Evolutionary conservation across 2,113 vertebrate species (phyloP).

Genomic region (Rattus rattus): DNA sequence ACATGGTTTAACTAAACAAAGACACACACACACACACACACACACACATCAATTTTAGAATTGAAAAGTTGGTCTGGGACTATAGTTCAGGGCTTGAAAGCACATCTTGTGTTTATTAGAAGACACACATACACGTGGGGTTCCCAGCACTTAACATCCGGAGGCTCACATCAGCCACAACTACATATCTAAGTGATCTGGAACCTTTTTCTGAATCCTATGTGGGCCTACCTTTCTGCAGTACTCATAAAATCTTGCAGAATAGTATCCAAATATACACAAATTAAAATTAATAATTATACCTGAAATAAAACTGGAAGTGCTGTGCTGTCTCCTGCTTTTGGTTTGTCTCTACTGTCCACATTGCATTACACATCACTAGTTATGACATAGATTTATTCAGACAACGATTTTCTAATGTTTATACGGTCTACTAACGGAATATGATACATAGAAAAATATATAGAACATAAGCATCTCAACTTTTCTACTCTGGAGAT

Average conservation of each 20-base stretch:
- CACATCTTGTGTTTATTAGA: neutral
- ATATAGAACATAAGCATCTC: neutral
- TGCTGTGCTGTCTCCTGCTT: neutral
- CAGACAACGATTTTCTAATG: neutral
- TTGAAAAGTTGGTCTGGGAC: neutral
- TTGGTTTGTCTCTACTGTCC: neutral
- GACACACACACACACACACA: neutral
- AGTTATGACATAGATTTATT: neutral
- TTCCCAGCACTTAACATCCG: too few species aligned
- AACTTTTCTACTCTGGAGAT: neutral
- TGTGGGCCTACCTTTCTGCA: neutral
- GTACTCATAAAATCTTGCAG: neutral
- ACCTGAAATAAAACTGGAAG: neutral
- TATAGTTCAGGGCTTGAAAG: neutral
- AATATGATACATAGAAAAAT: neutral
- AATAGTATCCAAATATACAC: neutral
- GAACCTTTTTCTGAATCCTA: neutral
- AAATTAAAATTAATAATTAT: neutral
- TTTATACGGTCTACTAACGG: neutral
- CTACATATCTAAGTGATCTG: neutral
- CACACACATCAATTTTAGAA: neutral
- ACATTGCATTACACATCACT: neutral
- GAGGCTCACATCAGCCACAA: neutral
- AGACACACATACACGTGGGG: accelerated
- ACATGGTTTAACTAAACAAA: neutral